These are phyloP conservation scores for Tetranychus truncatus DNA, from an alignment of 2,888 invertebrate genomes.

Conservation along the genomic window DNA sequence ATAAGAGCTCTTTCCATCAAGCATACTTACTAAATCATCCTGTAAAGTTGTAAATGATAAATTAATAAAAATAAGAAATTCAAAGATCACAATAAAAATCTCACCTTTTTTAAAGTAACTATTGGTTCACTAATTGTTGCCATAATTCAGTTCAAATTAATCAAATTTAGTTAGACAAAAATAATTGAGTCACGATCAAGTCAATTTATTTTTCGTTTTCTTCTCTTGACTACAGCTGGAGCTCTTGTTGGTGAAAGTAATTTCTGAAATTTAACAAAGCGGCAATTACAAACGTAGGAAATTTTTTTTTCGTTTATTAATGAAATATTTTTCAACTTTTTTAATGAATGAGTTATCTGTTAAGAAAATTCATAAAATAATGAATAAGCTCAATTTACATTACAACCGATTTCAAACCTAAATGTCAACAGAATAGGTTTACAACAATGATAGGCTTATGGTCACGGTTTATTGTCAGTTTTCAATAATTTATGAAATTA, in stretches of 20 bases:
- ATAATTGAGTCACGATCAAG: neutral
- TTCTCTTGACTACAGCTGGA: neutral
- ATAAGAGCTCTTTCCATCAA: neutral
- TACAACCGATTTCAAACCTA: no score
- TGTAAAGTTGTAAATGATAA: neutral
- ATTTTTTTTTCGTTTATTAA: no score
- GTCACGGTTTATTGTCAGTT: no score
- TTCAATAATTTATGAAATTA: no score
- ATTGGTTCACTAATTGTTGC: slow-evolving; percentile 32
- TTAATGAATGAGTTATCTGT: no score
- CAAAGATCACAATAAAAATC: neutral
- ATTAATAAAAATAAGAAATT: neutral
- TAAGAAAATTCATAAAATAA: no score
- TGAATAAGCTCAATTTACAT: no score
- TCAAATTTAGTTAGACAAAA: neutral
- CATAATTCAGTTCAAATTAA: neutral
- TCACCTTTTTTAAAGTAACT: slow-evolving; percentile 12
- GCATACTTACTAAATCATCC: neutral
- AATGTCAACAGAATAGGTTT: no score
- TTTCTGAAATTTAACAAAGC: no score
- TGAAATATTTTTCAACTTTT: no score
- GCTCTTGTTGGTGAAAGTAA: neutral
- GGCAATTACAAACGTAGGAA: no score
- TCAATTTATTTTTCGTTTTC: neutral
- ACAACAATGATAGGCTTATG: no score